Evolutionary conservation across 1,140 invertebrate species (phyloP), one percentile per base, ranked within the genome.

Genomic region (Bicyclus anynana): DNA sequence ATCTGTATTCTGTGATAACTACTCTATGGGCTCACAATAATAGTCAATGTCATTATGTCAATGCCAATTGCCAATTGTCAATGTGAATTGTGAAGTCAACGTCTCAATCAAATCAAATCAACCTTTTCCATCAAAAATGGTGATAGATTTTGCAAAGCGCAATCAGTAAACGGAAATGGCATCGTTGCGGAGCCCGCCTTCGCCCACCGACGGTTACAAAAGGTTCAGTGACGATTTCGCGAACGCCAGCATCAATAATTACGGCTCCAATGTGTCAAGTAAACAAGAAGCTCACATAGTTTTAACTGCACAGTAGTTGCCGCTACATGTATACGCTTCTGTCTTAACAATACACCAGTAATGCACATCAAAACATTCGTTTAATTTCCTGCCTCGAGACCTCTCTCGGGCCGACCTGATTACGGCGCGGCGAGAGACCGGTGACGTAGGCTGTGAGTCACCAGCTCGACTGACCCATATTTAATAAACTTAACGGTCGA

Each of bases 191-290:
- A 87, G 86, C 79, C 80, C 89, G 80, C 84, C 83, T 66, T 87
- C 89, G 65, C 89, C 89, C 65, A 85, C 90, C 59, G 90, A 91
- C 74, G 90, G 90, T 63, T 91, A 91, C 72, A 90, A 90, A 89
- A 82, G 89, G 64, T 91, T 91, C 62, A 90, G 84, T 80, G 90
- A 90, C 79, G 89, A 91, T 77, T 82, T 87, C 74, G 81, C 84
- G 68, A 89, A 90, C 67, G 76, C 74, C 80, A 90, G 90, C 80
- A 79, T 90, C 67, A 89, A 89, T 72, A 86, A 87, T 84, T 91
- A 91, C 77, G 90, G 90, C 72, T 90, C 90, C 57, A 90, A 90
- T 69, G 80, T 81, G 58, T 79, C 83, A 82, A 90, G 89, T 90
- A 90, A 89, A 80, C 67, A 49, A 76, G 74, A 83, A 85, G 74